Evolutionary conservation across 2,113 vertebrate species (phyloP), one percentile per base, ranked within the genome.

Genomic region (Bucco capensis): DNA sequence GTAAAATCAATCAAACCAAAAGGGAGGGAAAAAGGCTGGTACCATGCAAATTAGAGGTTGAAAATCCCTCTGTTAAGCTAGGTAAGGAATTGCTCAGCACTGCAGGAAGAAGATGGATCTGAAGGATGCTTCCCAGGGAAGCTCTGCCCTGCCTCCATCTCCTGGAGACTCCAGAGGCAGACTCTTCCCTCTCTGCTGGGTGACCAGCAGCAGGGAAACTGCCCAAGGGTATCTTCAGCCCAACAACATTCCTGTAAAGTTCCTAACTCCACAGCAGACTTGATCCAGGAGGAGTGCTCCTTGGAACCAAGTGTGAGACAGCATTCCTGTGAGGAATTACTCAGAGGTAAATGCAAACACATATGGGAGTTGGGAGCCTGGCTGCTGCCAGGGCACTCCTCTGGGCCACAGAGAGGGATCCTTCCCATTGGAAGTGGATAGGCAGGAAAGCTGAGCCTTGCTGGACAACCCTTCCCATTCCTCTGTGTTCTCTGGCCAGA

Each of bases 381-480:
- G 40, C 50, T n/a, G 56, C 53, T 33, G 57, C 15, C 47, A 31
- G 77, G 74, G n/a, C 38, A 67, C 44, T 66, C 25, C 44, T 90
- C 30, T 12, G 30, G 51, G 49, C 53, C 31, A 2, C 6, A 12
- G 17, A 24, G 66, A 51, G 40, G n/a, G 54, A 66, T 81, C 73
- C 23, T 12, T 74, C 81, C 73, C 15, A 6, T 47, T 1, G 8
- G 78, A 91, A 94, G 82, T 75, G 18, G 11, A 47, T 87, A 35
- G 17, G 70, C 58, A 82, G 50, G 82, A 88, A 66, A 83, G 24
- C 47, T 66, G n/a, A 54, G 44, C 51, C 60, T 54, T 70, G n/a
- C 25, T 35, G 75, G 71, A 79, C 82, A 92, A 28, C 62, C 40
- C 22, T 35, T 91, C 14, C 86, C 92, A 91, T 92, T 94, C 79